phyloP scores from a whole-genome alignment of 2,888 invertebrate genomes.

The Odontothrips loti region DNA sequence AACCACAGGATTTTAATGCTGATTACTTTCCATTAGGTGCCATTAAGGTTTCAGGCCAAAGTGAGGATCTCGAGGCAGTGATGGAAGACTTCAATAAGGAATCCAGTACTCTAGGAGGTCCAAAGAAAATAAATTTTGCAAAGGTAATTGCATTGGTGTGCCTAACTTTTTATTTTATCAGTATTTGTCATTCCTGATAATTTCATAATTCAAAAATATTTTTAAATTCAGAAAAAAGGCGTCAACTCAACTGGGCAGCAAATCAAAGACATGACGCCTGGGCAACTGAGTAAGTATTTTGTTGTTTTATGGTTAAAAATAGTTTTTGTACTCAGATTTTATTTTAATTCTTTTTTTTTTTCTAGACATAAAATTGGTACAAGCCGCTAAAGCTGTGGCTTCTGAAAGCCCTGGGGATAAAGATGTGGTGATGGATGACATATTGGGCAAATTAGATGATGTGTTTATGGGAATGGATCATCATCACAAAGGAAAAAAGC shows the following conservation, averaged over 20 bases:
- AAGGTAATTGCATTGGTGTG: background rate
- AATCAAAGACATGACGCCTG: background rate
- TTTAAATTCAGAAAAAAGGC: background rate
- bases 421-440: slow-evolving; percentile 66
- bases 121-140: background rate
- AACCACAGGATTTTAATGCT: too few species aligned
- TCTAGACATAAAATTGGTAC: slow-evolving; percentile 48
- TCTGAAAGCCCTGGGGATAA: slow-evolving; percentile 61
- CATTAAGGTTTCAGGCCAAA: too few species aligned
- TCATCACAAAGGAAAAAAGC: slow-evolving; percentile 33
- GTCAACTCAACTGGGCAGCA: background rate
- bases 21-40: too few species aligned
- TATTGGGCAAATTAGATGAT: slow-evolving; percentile 58
- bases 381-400: slow-evolving; percentile 71
- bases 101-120: too few species aligned
- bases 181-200: background rate
- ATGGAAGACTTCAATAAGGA: too few species aligned
- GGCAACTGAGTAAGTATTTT: background rate
- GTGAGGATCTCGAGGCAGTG: too few species aligned
- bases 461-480: slow-evolving; percentile 48
- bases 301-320: background rate
- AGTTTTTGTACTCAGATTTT: background rate
- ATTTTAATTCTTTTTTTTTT: slow-evolving; percentile 31
- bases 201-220: too few species aligned
- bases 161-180: background rate